phyloP scores from a whole-genome alignment of 1,140 invertebrate species.

The Caenorhabditis brenneri region DNA sequence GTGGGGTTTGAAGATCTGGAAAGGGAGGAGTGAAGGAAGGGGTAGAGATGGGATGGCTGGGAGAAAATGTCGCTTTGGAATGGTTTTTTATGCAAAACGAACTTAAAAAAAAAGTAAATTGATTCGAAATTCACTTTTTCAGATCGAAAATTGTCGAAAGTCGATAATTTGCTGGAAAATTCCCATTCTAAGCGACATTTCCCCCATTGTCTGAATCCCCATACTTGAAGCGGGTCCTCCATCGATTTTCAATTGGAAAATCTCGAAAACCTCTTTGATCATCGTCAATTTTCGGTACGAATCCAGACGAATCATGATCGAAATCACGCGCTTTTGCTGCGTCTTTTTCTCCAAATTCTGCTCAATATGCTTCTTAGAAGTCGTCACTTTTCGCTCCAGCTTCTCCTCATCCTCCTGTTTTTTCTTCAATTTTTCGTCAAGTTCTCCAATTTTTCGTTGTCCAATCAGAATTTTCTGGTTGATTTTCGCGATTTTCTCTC shows the following conservation, averaged over 20 bases:
- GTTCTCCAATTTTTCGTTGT: neutral
- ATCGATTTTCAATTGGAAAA: neutral
- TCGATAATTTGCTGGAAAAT: too few species aligned
- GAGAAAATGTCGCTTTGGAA: too few species aligned
- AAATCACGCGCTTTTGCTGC: neutral
- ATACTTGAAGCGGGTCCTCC: neutral
- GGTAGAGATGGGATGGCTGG: neutral
- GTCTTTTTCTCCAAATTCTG: neutral
- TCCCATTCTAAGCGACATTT: too few species aligned
- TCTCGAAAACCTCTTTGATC: neutral
- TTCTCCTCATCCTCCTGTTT: neutral
- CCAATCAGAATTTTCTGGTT: neutral
- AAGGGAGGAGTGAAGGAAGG: too few species aligned
- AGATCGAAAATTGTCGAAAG: too few species aligned
- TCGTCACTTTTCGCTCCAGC: neutral
- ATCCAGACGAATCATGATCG: neutral
- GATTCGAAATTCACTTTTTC: too few species aligned
- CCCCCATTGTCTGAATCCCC: neutral
- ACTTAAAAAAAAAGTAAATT: neutral
- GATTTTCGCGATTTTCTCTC: neutral
- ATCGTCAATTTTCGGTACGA: neutral
- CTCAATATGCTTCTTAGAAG: neutral
- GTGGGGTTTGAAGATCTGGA: neutral
- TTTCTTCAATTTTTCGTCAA: neutral
- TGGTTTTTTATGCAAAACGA: too few species aligned